phyloP scores from a whole-genome alignment of 2,888 invertebrate species.

The Rhabditophanes sp. region DNA sequence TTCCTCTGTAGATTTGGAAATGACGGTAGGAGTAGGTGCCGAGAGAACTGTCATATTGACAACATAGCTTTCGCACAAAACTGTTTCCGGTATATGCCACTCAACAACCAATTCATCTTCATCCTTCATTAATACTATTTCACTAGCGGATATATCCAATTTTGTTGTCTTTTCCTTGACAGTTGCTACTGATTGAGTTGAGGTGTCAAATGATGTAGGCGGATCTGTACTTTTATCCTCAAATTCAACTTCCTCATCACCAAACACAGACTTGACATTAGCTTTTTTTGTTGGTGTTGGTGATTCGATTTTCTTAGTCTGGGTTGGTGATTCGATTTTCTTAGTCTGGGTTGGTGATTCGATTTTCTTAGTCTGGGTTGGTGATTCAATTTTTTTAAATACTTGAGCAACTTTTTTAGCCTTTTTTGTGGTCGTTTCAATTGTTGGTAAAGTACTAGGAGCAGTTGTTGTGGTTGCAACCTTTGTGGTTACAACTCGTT shows the following conservation, averaged over 20 bases:
- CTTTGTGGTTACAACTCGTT: too few relatives aligned
- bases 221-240: not conserved
- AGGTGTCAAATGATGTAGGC: not conserved
- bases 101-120: constrained; percentile 15
- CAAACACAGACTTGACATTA: not conserved
- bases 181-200: not conserved
- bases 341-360: constrained; percentile 1
- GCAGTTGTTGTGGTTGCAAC: too few relatives aligned
- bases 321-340: not conserved
- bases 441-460: too few relatives aligned
- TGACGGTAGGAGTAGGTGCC: constrained; percentile 7
- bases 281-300: not conserved
- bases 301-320: constrained; percentile 1
- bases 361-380: not conserved
- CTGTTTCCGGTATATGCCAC: constrained; percentile 28
- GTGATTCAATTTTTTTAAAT: not conserved
- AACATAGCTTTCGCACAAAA: constrained; percentile 33
- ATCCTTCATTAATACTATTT: too few relatives aligned
- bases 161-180: not conserved
- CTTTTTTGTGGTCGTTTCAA: too few relatives aligned
- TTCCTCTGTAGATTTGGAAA: constrained; percentile 12
- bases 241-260: not conserved
- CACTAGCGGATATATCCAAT: not conserved
- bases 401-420: too few relatives aligned
- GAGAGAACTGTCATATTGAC: constrained; percentile 31